A percentile compares a stretch with the other conserved stretches of the same genome.
phyloP scores from a whole-genome alignment of 2,888 invertebrate species.

The Tetrapedia diversipes region DNA sequence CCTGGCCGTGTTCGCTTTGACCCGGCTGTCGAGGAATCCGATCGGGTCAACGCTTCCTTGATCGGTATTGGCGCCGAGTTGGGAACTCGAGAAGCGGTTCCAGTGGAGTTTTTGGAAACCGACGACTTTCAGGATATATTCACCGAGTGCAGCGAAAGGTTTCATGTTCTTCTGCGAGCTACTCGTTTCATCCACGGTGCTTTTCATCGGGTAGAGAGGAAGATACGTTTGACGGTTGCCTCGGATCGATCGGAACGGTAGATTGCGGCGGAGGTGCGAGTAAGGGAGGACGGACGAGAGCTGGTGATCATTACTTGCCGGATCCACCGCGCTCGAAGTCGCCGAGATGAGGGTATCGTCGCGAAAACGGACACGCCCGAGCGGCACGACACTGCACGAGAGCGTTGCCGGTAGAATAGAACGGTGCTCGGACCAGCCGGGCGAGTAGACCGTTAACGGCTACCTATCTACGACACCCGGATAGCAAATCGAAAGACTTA shows the following conservation, averaged over 20 bases:
- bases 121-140: too few species aligned
- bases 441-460: constrained; percentile 47
- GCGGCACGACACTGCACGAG: constrained; percentile 28
- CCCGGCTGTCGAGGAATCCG: too few species aligned
- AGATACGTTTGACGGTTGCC: neutral
- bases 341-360: constrained; percentile 57
- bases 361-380: constrained; percentile 52
- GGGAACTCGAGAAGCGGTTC: too few species aligned
- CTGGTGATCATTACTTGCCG: neutral
- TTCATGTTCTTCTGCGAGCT: too few species aligned
- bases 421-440: constrained; percentile 47
- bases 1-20: too few species aligned
- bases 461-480: neutral
- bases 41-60: too few species aligned
- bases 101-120: too few species aligned
- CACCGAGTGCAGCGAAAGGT: too few species aligned
- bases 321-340: neutral
- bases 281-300: too few species aligned
- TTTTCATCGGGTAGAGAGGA: neutral
- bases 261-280: neutral
- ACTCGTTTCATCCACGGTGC: too few species aligned
- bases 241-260: neutral
- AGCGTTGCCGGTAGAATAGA: constrained; percentile 27
- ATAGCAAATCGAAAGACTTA: neutral
- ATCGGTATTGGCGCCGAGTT: too few species aligned